A percentile compares a stretch with the other conserved stretches of the same genome.
These are phyloP conservation scores for Muntiacus reevesi DNA, from an alignment of 2,113 vertebrate species.

Conservation along the genomic window DNA sequence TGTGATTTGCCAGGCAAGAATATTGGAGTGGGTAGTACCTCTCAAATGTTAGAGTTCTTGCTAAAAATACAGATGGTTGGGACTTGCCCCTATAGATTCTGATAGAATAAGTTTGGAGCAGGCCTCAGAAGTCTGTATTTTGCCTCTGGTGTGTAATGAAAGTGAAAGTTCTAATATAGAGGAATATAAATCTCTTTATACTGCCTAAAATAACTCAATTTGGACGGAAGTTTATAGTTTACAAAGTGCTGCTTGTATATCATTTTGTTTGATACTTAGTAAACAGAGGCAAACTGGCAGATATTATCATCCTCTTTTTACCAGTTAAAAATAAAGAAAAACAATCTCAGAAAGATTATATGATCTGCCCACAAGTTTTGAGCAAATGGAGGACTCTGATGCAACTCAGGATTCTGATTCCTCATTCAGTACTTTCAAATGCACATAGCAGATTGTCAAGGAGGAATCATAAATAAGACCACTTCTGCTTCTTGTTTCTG, in stretches of 20 bases:
- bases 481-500: slow-evolving; percentile 10
- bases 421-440: not conserved
- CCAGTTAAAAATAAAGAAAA: not conserved
- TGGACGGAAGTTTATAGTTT: not conserved
- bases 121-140: not conserved
- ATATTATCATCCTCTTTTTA: not conserved
- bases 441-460: not conserved
- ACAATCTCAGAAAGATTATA: not conserved
- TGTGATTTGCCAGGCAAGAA: not conserved
- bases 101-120: not conserved
- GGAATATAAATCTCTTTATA: not conserved
- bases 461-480: not conserved
- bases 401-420: not conserved
- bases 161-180: slow-evolving; percentile 17
- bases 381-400: not conserved
- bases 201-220: not conserved
- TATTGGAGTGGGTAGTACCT: not conserved
- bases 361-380: slow-evolving; percentile 1
- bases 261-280: slow-evolving; percentile 9
- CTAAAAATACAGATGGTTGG: not conserved
- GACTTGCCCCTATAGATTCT: not conserved
- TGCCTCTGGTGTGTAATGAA: not conserved
- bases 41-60: not conserved
- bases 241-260: not conserved
- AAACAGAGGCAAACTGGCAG: not conserved